Conservation (phyloP, 2,113 vertebrate genomes). For the Melanerpes aurifrons region DNA sequence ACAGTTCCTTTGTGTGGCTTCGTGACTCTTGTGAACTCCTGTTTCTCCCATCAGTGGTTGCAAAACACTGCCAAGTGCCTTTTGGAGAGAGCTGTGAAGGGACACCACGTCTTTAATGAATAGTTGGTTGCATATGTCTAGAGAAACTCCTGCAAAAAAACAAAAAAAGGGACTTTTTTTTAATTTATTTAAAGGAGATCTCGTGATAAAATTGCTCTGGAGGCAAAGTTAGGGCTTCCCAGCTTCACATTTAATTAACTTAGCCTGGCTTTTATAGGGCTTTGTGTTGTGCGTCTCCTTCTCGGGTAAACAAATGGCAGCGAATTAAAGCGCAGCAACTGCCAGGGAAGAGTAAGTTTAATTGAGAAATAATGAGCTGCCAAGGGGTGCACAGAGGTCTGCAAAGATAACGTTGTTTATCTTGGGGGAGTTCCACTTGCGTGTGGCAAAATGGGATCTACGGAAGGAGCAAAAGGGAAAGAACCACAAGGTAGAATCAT, state of each 20-base stretch:
- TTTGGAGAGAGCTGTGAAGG: constrained; percentile 4
- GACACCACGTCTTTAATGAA: constrained; percentile 46
- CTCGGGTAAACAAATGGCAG: constrained; percentile 79
- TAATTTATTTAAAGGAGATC: constrained; percentile 13
- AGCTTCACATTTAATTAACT: constrained; percentile 80
- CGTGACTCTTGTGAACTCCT: not conserved
- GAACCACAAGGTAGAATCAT: not conserved
- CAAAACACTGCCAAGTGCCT: not conserved
- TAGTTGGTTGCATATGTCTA: constrained; percentile 59
- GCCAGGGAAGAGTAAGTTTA: constrained; percentile 79
- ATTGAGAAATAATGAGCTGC: constrained; percentile 83
- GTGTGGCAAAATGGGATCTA: constrained; percentile 65
- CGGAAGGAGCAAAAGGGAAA: constrained; percentile 38
- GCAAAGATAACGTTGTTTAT: constrained; percentile 77
- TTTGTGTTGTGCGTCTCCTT: constrained; percentile 75
- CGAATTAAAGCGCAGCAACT: constrained; percentile 79
- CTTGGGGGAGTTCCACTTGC: constrained; percentile 72
- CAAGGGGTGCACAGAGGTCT: constrained; percentile 67
- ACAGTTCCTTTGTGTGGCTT: not conserved
- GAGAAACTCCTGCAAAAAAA: constrained; percentile 58
- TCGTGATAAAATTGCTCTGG: constrained; percentile 70
- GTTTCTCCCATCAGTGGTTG: not conserved
- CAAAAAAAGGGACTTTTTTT: constrained; percentile 64
- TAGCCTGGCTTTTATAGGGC: constrained; percentile 77
- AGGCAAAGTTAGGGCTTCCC: constrained; percentile 73